These are phyloP conservation scores for Mystacornis crossleyi DNA, from an alignment of 2,113 vertebrate genomes.

Conservation along the genomic window DNA sequence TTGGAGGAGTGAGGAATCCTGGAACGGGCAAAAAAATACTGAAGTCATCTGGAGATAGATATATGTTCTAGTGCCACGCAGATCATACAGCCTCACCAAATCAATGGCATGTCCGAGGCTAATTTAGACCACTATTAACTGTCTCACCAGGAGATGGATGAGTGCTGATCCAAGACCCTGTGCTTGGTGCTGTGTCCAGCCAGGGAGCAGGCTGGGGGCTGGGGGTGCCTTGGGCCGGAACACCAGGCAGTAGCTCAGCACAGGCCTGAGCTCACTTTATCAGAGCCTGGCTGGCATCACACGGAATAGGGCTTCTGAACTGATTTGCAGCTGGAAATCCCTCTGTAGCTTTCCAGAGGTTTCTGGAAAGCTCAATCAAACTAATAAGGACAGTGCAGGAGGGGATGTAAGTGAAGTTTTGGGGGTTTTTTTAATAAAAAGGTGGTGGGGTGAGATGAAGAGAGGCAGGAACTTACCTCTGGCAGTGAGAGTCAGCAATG, in stretches of 20 bases:
- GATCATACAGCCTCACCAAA: background rate
- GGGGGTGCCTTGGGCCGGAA: background rate
- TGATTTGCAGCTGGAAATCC: background rate
- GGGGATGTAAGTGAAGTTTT: background rate
- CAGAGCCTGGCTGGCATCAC: background rate
- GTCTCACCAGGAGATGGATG: background rate
- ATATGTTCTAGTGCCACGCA: background rate
- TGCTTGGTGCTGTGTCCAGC: background rate
- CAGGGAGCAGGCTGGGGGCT: background rate
- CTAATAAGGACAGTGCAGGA: background rate
- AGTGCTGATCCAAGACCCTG: background rate
- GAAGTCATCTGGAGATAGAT: conserved; percentile 7
- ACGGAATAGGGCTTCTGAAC: background rate
- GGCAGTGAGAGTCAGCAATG: background rate
- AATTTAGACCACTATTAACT: background rate
- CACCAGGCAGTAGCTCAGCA: background rate
- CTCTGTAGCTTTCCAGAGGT: background rate
- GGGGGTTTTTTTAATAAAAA: background rate
- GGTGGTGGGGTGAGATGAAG: background rate
- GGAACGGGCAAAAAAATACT: conserved; percentile 25
- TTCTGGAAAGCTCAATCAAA: background rate
- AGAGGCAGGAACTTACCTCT: background rate
- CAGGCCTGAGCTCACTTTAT: background rate
- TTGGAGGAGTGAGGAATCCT: conserved; percentile 51
- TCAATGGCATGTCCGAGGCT: background rate